These are phyloP conservation scores for Melikaiella ostensackeni DNA, from an alignment of 2,888 invertebrate species.

Conservation along the genomic window DNA sequence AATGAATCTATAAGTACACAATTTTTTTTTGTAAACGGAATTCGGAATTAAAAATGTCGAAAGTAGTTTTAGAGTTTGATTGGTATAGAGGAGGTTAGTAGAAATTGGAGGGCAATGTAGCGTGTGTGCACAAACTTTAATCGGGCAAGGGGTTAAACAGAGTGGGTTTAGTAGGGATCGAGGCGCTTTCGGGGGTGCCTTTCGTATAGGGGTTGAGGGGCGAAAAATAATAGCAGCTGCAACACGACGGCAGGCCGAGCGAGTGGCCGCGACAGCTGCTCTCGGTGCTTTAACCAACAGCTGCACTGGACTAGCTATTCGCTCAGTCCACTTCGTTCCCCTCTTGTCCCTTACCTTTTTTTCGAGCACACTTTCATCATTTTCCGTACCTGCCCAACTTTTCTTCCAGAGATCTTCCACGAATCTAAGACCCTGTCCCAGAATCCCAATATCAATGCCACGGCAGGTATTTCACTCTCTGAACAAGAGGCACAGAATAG, in stretches of 20 bases:
- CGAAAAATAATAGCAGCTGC: conserved; percentile 67
- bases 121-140: conserved; percentile 8
- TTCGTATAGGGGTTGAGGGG: conserved; percentile 64
- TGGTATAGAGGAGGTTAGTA: background rate
- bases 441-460: background rate
- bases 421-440: background rate
- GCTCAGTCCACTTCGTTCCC: conserved; percentile 38
- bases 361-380: conserved; percentile 21
- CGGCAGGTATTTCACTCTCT: conserved; percentile 12
- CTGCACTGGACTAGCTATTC: conserved; percentile 64
- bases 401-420: conserved; percentile 14
- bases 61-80: background rate
- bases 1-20: background rate
- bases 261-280: conserved; percentile 70
- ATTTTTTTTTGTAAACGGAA: background rate
- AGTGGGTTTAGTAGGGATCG: conserved; percentile 13
- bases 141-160: conserved; percentile 24
- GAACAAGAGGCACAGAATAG: background rate
- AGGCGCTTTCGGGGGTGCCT: conserved; percentile 63
- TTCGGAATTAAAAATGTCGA: background rate
- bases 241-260: conserved; percentile 59
- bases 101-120: background rate
- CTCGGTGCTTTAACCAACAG: conserved; percentile 75
- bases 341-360: conserved; percentile 22
- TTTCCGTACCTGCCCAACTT: conserved; percentile 32